Evolutionary conservation across 2,797 vertebrate genomes (phyloP).

Genomic region (Crocidura indochinensis): DNA sequence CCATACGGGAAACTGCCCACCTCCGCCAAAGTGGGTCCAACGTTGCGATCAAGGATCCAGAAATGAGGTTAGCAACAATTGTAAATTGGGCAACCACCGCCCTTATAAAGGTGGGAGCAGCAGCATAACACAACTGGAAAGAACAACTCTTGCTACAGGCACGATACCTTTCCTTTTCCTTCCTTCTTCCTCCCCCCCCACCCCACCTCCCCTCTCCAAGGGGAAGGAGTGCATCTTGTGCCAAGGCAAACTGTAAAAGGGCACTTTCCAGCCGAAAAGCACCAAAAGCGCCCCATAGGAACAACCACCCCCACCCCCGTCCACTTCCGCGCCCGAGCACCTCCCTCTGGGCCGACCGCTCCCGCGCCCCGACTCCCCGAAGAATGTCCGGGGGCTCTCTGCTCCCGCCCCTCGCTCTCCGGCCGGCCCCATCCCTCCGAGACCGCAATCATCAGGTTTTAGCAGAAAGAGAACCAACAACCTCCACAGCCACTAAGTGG

Average conservation of each 20-base stretch:
- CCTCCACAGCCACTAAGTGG: not conserved
- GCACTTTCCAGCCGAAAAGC: not conserved
- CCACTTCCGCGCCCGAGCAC: not conserved
- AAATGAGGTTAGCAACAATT: not conserved
- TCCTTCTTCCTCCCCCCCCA: not conserved
- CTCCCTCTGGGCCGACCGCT: not conserved
- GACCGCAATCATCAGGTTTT: constrained; percentile 53
- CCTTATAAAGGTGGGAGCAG: not conserved
- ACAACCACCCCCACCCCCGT: not conserved
- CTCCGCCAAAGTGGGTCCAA: not conserved
- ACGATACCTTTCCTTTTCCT: not conserved
- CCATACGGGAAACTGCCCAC: not conserved
- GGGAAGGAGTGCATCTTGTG: not conserved
- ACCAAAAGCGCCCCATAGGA: not conserved
- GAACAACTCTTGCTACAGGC: constrained; percentile 9
- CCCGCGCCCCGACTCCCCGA: not conserved
- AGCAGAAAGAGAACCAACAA: not conserved
- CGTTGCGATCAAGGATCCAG: constrained; percentile 3
- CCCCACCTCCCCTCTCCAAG: not conserved
- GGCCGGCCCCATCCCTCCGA: constrained; percentile 17
- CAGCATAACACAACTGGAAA: constrained; percentile 23
- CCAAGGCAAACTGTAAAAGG: not conserved
- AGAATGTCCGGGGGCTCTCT: not conserved
- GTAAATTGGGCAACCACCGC: not conserved
- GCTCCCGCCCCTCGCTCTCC: constrained; percentile 45